Conservation (phyloP, 2,797 vertebrate species). For the Hephaestus fuliginosus region DNA sequence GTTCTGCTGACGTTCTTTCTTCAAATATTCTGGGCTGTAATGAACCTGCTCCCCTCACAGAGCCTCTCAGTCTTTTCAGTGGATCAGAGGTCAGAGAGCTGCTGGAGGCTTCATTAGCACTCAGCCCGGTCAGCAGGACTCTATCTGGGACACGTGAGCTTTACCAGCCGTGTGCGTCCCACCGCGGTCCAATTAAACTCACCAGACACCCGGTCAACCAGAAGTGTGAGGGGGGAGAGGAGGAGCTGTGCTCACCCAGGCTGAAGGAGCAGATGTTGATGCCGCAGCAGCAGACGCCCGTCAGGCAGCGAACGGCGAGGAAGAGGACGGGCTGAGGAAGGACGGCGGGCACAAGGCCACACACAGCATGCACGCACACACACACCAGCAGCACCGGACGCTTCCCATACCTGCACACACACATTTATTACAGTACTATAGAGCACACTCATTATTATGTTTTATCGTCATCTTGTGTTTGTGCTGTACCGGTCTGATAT, state of each 20-base stretch:
- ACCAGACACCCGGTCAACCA: not conserved
- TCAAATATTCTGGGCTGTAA: not conserved
- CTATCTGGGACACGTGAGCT: constrained; percentile 23
- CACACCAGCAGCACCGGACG: constrained; percentile 75
- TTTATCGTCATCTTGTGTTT: not conserved
- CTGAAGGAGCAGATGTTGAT: constrained; percentile 83
- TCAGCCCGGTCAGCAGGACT: not conserved
- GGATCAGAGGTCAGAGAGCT: constrained; percentile 18
- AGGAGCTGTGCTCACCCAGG: constrained; percentile 71
- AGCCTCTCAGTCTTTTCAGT: not conserved
- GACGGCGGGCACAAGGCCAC: constrained; percentile 71
- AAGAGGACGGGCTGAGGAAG: constrained; percentile 73
- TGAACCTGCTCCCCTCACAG: not conserved
- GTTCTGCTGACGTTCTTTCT: not conserved
- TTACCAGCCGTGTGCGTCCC: constrained; percentile 22
- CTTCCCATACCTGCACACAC: constrained; percentile 79
- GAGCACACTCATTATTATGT: not conserved
- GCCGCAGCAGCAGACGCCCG: constrained; percentile 78
- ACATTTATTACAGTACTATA: not conserved
- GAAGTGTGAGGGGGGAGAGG: rapidly evolving
- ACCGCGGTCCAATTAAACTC: constrained; percentile 14
- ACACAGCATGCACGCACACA: constrained; percentile 64
- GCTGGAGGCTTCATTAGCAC: constrained; percentile 31
- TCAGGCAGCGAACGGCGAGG: constrained; percentile 79
- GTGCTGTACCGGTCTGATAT: constrained; percentile 78